Evolutionary conservation across 2,797 vertebrate genomes (phyloP).

Genomic region (Eulemur albifrons): DNA sequence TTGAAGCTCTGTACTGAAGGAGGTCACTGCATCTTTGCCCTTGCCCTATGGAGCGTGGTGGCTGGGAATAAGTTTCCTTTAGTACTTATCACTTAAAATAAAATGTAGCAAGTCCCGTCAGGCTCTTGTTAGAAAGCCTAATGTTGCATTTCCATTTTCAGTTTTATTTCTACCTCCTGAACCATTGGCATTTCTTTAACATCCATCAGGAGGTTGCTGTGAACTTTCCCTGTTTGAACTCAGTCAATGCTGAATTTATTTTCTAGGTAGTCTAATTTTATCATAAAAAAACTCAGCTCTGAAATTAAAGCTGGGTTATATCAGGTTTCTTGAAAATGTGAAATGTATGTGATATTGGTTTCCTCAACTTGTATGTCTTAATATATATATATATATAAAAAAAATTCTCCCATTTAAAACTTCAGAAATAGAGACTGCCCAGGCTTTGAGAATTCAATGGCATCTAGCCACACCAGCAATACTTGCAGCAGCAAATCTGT

Average conservation of each 20-base stretch:
- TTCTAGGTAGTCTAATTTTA: slow-evolving; percentile 48
- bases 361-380: not conserved
- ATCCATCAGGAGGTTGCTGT: not conserved
- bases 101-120: not conserved
- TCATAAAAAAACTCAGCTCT: not conserved
- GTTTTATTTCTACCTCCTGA: slow-evolving; percentile 1
- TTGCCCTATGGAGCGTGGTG: not conserved
- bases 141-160: not conserved
- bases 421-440: not conserved
- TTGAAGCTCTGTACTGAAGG: rapidly evolving
- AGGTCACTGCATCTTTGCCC: not conserved
- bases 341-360: not conserved
- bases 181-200: not conserved
- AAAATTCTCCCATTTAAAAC: not conserved
- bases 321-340: not conserved
- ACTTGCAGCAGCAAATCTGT: not conserved
- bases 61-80: not conserved
- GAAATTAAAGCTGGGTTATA: slow-evolving; percentile 42
- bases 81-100: not conserved
- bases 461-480: not conserved
- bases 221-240: slow-evolving; percentile 5
- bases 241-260: slow-evolving; percentile 15
- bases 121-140: not conserved
- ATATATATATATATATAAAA: too few species aligned
- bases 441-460: not conserved